Conservation (phyloP, 2,888 invertebrate genomes). For the Apamea monoglypha region DNA sequence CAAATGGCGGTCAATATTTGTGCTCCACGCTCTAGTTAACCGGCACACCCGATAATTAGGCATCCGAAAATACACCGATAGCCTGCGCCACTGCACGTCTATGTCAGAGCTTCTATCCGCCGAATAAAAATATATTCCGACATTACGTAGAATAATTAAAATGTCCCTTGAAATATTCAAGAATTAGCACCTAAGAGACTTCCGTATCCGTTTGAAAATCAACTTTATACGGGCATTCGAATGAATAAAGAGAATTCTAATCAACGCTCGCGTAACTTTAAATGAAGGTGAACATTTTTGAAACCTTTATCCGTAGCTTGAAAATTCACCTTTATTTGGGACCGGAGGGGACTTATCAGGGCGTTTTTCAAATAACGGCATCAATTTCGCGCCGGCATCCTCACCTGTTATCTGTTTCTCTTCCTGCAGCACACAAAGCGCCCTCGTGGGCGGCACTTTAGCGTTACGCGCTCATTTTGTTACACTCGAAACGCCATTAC, state of each 20-base stretch:
- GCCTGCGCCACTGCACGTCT: slow-evolving; percentile 23
- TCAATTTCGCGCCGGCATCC: slow-evolving; percentile 81
- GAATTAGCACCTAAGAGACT: slow-evolving; percentile 52
- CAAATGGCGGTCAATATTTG: slow-evolving; percentile 67
- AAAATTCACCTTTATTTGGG: slow-evolving; percentile 82
- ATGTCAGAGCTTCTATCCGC: slow-evolving; percentile 19
- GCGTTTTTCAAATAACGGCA: slow-evolving; percentile 85
- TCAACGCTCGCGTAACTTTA: slow-evolving; percentile 80
- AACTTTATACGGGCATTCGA: slow-evolving; percentile 71
- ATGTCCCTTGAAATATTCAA: slow-evolving; percentile 41
- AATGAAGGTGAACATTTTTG: slow-evolving; percentile 83
- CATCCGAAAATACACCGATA: slow-evolving; percentile 59
- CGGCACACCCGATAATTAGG: slow-evolving; percentile 63
- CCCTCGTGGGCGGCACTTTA: slow-evolving; percentile 74
- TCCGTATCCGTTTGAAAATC: slow-evolving; percentile 67
- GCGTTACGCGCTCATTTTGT: slow-evolving; percentile 77
- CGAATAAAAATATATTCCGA: slow-evolving; percentile 41
- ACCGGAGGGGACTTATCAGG: slow-evolving; percentile 84
- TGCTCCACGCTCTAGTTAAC: slow-evolving; percentile 59
- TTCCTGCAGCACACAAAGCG: slow-evolving; percentile 80
- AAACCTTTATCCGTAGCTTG: slow-evolving; percentile 78
- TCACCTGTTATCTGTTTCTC: slow-evolving; percentile 83
- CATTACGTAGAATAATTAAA: slow-evolving; percentile 41
- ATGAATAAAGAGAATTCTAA: slow-evolving; percentile 79
- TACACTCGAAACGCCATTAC: slow-evolving; percentile 80